These are phyloP conservation scores for Sphinx pinastri DNA, from an alignment of 2,888 invertebrate species.

Conservation along the genomic window DNA sequence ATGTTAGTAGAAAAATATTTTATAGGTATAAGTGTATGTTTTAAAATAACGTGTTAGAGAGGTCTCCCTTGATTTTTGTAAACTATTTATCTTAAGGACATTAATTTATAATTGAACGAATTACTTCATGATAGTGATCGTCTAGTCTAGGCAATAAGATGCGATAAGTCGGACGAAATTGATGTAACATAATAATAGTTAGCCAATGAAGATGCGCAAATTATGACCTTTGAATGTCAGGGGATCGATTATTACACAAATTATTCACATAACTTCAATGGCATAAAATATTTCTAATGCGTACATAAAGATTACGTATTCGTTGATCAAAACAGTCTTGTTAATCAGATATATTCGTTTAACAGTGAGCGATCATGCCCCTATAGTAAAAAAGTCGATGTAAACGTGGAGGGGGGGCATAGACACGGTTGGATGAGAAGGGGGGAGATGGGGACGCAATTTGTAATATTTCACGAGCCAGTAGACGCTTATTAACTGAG, in stretches of 20 bases:
- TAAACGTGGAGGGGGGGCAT: not conserved
- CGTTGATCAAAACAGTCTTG: slow-evolving; percentile 46
- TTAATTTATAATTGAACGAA: too few relatives aligned
- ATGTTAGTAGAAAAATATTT: too few relatives aligned
- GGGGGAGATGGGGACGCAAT: slow-evolving; percentile 70
- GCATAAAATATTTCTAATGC: not conserved
- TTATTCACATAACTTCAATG: not conserved
- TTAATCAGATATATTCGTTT: slow-evolving; percentile 54
- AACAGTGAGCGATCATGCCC: slow-evolving; percentile 65
- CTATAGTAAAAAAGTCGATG: slow-evolving; percentile 14
- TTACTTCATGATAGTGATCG: too few relatives aligned
- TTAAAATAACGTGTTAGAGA: too few relatives aligned
- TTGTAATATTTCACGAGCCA: slow-evolving; percentile 84
- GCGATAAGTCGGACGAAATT: too few relatives aligned
- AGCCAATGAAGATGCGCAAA: too few relatives aligned
- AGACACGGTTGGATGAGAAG: slow-evolving; percentile 61
- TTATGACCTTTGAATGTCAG: not conserved
- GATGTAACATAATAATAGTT: too few relatives aligned
- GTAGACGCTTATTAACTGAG: slow-evolving; percentile 83
- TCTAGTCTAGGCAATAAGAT: too few relatives aligned
- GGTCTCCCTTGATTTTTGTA: too few relatives aligned
- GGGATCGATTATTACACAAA: not conserved
- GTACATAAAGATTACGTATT: slow-evolving; percentile 13
- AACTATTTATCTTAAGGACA: too few relatives aligned
- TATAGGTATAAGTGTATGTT: too few relatives aligned